Evolutionary conservation across 1,140 invertebrate species (phyloP), one percentile per base, ranked within the genome.

Genomic region (Drosophila pachea): DNA sequence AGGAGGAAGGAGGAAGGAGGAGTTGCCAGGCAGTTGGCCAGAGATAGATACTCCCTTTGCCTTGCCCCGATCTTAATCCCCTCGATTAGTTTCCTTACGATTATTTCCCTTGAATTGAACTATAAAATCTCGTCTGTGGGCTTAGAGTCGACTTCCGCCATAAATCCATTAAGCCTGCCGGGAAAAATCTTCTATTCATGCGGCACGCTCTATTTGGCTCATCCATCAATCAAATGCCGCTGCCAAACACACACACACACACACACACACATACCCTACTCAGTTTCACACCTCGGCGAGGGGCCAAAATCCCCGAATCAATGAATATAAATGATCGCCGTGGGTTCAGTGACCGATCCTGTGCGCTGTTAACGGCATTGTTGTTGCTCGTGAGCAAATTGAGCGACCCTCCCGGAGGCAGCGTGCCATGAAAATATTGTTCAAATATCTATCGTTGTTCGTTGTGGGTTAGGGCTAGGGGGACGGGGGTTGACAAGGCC

Each of bases 161-260:
- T 76, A 70, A 81, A 74, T 65, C 70, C 61, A 81, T 77, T 82
- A 73, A 73, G 36, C 47, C 59, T 12, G 43, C 31, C 47, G 11
- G 22, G 22, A 4, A 32, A 63, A 78, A 78, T 72, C 60, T 71
- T 74, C 78, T 78, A 84, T 84, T 83, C 64, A 78, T 83, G 53
- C 50, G 61, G 78, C 78, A 83, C 78, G 78, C 79, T 78, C 72
- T 84, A 83, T 82, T 81, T 66, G 70, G 65, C 70, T 77, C 77
- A 82, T 81, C 77, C 77, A 81, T 81, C 77, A 81, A 81, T 81
- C 77, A 81, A 81, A 74, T 56, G 38, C 35, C 59, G 33, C 53
- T 68, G 66, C 47, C 55, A 65, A 45, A 7, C 40, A 60, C 55
- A 42, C 64, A 72, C 83, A 49, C 78, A 7, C 40, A 60, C 55